Conservation (phyloP, 2,888 invertebrate genomes). For the Periphyllus acericola region DNA sequence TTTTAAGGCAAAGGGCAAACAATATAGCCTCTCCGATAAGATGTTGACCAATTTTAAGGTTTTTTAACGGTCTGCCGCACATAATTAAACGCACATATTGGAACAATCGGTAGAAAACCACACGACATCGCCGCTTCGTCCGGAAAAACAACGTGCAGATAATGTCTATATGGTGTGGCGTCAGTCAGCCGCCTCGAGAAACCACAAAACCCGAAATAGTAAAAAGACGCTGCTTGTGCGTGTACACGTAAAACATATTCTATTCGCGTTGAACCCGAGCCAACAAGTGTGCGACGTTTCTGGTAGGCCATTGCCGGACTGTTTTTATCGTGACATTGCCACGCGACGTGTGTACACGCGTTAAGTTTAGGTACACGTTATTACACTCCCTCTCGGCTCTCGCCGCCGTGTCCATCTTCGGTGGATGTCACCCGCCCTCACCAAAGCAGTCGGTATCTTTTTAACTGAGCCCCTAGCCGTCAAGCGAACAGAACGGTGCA, state of each 20-base stretch:
- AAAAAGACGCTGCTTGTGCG: background rate
- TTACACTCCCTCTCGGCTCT: background rate
- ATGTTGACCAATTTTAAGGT: too few species aligned
- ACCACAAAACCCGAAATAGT: background rate
- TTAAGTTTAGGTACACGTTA: background rate
- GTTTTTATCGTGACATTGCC: background rate
- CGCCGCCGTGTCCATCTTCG: background rate
- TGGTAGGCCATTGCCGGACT: slow-evolving; percentile 14
- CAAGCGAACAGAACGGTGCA: background rate
- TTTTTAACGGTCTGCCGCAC: too few species aligned
- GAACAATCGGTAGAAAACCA: too few species aligned
- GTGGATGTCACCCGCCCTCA: background rate
- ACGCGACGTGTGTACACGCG: background rate
- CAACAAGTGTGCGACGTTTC: background rate
- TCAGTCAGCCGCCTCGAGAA: background rate
- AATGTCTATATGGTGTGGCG: too few species aligned
- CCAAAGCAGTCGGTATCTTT: background rate
- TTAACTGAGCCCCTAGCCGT: background rate
- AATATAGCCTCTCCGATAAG: too few species aligned
- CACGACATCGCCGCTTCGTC: too few species aligned
- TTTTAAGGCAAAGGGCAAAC: too few species aligned
- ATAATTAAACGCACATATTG: too few species aligned
- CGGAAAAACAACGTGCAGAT: too few species aligned
- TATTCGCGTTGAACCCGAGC: slow-evolving; percentile 14
- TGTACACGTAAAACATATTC: background rate